Evolutionary conservation across 2,888 invertebrate genomes (phyloP).

Genomic region (Teleogryllus oceanicus): DNA sequence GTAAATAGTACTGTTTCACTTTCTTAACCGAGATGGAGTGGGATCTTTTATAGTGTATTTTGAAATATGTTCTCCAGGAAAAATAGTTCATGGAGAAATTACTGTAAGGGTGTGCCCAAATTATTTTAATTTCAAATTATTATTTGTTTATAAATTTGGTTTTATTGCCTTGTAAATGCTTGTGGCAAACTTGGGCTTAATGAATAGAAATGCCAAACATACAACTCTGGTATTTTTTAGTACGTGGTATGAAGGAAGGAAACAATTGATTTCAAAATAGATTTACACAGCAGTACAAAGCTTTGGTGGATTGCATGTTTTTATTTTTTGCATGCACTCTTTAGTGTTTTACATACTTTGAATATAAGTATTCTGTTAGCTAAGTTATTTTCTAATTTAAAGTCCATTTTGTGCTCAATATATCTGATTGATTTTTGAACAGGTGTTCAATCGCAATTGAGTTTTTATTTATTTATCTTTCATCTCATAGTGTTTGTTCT

Average conservation of each 20-base stretch:
- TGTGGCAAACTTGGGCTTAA: neutral
- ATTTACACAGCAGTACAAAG: conserved; percentile 25
- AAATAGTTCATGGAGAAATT: too few species aligned
- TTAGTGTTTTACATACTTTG: conserved; percentile 21
- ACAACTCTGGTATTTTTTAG: neutral
- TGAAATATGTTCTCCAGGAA: too few species aligned
- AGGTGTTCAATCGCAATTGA: neutral
- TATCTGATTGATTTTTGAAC: neutral
- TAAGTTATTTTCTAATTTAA: conserved; percentile 19
- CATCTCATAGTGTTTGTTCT: neutral
- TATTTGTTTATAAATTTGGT: too few species aligned
- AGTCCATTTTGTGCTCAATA: conserved; percentile 9
- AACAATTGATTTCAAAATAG: neutral
- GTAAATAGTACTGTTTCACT: neutral
- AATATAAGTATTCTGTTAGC: conserved; percentile 20
- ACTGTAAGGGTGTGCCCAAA: too few species aligned
- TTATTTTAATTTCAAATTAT: too few species aligned
- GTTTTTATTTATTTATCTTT: neutral
- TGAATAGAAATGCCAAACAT: neutral
- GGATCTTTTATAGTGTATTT: neutral
- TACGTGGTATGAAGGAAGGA: neutral
- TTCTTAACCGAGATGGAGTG: neutral
- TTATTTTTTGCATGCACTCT: conserved; percentile 22
- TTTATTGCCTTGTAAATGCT: too few species aligned
- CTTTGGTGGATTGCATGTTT: conserved; percentile 26